Evolutionary conservation across 2,113 vertebrate genomes (phyloP).

Genomic region (Plectropomus leopardus): DNA sequence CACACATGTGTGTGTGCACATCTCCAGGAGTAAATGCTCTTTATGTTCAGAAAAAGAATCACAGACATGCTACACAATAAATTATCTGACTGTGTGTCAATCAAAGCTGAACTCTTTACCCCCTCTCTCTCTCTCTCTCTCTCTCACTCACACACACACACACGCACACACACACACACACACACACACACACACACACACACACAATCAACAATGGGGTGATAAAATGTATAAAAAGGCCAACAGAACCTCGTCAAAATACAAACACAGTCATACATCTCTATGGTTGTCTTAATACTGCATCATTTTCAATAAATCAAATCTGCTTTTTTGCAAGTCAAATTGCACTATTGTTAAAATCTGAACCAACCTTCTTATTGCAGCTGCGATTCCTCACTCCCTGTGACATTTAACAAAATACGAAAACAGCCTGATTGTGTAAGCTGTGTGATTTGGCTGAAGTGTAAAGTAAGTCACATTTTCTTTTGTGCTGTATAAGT

Average conservation of each 20-base stretch:
- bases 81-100: constrained; percentile 13
- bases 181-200: no score
- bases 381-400: not conserved
- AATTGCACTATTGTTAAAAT: not conserved
- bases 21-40: constrained; percentile 46
- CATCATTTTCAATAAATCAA: no score
- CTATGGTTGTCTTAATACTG: not conserved
- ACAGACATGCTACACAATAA: constrained; percentile 9
- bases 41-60: constrained; percentile 38
- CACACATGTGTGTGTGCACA: constrained; percentile 2
- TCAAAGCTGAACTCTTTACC: constrained; percentile 37
- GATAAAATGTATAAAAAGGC: not conserved
- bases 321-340: no score
- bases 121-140: not conserved
- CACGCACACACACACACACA: no score
- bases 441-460: not conserved
- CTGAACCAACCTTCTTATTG: no score
- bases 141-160: no score
- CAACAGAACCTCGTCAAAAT: no score
- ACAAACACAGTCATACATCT: no score
- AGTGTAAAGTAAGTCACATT: no score
- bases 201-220: no score
- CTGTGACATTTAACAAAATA: not conserved
- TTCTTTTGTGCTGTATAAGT: no score
- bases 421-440: not conserved